Base-by-base conservation (phyloP, 2,888 invertebrate genomes). In the Lasioglossum lativentre region DNA sequence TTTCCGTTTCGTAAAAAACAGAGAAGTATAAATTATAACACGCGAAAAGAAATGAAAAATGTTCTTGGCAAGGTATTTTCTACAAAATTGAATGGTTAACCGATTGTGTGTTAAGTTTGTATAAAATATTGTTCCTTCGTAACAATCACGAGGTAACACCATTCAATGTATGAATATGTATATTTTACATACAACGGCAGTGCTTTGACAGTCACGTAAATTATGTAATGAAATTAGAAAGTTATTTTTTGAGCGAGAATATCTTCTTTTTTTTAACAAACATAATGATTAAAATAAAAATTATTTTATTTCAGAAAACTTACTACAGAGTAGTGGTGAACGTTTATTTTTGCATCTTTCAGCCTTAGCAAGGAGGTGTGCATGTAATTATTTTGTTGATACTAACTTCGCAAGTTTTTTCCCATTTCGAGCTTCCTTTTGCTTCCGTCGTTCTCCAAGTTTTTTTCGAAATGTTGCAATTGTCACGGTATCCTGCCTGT, bases 1-100 rank as follows among this genome's bases (percentile, higher is more conserved):
- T 80, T 88, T 78, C 74, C 38, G 71, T 70, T 75, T 80, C 75
- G 47, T 75, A 78, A 79, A 66, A 72, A 68, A 63, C 40, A 71
- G 59, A 34, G 34, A 40, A 30, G 14, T 75, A 78, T 45, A 42
- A 75, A 76, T 56, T 12, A 30, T 52, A 42, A 70, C 34, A 56
- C 34, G 76, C 23, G 14, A n/a, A 10, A 76, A 56, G 30, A 12
- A 74, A n/a, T 77, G 59, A 66, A 73, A 63, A 81, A 47, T 30
- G 34, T 77, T 78, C 68, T 73, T 70, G 66, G n/a, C 66, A 56
- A 71, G 38, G 52, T 75, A 77, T 75, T 75, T 78, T 82, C 12
- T 40, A 6, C 14, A 23, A 47, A 63, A 42, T 40, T 75, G 45
- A 71, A 30, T 30, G 19, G 23, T 34, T 66, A 70, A 66, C n/a